Base-by-base conservation (phyloP, 2,797 vertebrate species). In the Orientallactaga sibirica region DNA sequence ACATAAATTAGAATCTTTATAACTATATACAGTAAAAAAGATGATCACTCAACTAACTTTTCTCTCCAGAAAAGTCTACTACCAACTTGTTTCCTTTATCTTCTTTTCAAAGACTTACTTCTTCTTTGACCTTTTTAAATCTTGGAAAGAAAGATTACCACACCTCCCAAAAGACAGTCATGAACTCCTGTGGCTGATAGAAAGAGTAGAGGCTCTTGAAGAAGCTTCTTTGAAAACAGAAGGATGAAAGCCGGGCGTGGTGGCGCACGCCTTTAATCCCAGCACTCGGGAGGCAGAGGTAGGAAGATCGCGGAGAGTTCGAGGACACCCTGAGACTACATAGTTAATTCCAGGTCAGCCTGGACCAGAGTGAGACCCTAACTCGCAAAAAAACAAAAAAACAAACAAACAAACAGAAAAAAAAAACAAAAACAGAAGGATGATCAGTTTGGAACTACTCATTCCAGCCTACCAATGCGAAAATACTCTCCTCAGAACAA, bases 1-100 rank as follows among this genome's bases (percentile, higher is more conserved):
- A 80, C 61, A 3, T 80, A 86, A 90, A 58, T 68, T 67, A 80
- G 25, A 76, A 73, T 83, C 37, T 92, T 73, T 88, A 83, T 20
- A 62, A 22, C 48, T 77, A 70, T 11, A 75, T 48, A 29, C 24
- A 76, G 10, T 18, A 82, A 52, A 71, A 41, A 74, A 83, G 86
- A 41, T 82, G 70, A 76, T 76, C 62, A 55, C 2, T 78, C n/a
- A 67, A 3, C 58, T 93, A 58, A 62, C 73, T 93, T 91, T 10
- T 62, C 9, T 74, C 62, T 9, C 22, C 16, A 48, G 73, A 11
- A 79, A 76, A 15, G 9, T 11, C 33, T 27, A 55, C 18, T 68
- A 71, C 33, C 41, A 76, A 7, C 67, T 80, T 62, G 61, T 90
- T 66, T 19, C 0, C 75, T 58, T 87, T 91, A 70, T 70, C 29